Percentiles rank a stretch among this genome's conserved stretches.
These are phyloP conservation scores for Caenorhabditis auriculariae DNA, from an alignment of 2,888 invertebrate species.

Conservation along the genomic window DNA sequence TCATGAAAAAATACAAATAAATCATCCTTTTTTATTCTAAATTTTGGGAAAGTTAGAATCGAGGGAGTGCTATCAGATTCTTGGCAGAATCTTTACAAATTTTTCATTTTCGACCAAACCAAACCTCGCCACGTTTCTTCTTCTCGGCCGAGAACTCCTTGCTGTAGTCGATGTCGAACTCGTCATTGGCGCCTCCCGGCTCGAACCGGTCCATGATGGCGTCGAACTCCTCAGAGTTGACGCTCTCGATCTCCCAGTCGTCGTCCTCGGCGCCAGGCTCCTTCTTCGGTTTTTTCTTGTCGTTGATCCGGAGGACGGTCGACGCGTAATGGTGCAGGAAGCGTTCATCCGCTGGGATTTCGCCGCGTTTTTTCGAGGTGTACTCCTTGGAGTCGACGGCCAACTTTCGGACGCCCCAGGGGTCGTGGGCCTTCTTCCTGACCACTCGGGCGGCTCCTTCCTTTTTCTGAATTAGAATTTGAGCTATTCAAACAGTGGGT, in stretches of 20 bases:
- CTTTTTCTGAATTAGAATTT: neutral
- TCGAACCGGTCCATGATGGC: slow-evolving; percentile 70
- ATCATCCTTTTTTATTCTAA: too few relatives aligned
- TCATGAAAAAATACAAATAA: too few relatives aligned
- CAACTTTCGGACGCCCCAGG: slow-evolving; percentile 50
- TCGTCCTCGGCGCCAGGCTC: slow-evolving; percentile 61
- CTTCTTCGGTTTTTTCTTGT: slow-evolving; percentile 23
- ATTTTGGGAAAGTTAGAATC: too few relatives aligned
- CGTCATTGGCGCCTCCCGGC: slow-evolving; percentile 64
- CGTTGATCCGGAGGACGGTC: slow-evolving; percentile 31
- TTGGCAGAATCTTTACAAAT: neutral
- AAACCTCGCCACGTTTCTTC: slow-evolving; percentile 48
- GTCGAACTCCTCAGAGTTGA: slow-evolving; percentile 79
- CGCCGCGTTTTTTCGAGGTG: slow-evolving; percentile 41
- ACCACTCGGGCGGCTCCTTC: slow-evolving; percentile 11
- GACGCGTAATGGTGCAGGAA: slow-evolving; percentile 74
- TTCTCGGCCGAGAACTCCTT: slow-evolving; percentile 64
- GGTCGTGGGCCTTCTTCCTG: slow-evolving; percentile 41
- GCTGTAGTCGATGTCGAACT: slow-evolving; percentile 73
- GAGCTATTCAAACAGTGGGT: neutral
- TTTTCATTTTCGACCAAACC: neutral
- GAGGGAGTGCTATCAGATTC: neutral
- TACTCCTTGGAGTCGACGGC: slow-evolving; percentile 52
- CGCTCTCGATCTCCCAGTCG: slow-evolving; percentile 74
- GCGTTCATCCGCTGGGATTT: slow-evolving; percentile 86